Evolutionary conservation across 1,140 invertebrate genomes (phyloP).

Genomic region (Tetramorium simillimum): DNA sequence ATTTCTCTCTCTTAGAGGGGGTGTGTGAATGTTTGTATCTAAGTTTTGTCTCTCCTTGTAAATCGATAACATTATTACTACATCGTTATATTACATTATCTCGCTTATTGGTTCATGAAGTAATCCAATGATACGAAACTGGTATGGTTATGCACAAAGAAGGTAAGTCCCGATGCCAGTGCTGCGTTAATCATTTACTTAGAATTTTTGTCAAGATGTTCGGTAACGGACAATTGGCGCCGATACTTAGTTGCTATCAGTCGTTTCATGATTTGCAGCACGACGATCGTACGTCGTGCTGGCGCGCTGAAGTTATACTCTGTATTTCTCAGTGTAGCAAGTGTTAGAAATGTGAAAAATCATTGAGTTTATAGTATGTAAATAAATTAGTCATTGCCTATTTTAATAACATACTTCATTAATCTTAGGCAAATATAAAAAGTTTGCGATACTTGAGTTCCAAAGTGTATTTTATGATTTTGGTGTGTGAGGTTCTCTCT

Average conservation of each 20-base stretch:
- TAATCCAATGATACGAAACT: slow-evolving; percentile 70
- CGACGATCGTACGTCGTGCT: slow-evolving; percentile 46
- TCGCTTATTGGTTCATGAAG: slow-evolving; percentile 57
- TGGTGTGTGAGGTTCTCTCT: slow-evolving; percentile 54
- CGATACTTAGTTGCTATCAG: slow-evolving; percentile 84
- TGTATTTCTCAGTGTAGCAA: slow-evolving; percentile 70
- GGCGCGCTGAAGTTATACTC: slow-evolving; percentile 64
- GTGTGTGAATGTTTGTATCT: slow-evolving; percentile 56
- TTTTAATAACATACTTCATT: slow-evolving; percentile 76
- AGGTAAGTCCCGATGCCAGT: slow-evolving; percentile 81
- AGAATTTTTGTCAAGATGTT: slow-evolving; percentile 54
- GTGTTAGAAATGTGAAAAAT: slow-evolving; percentile 81
- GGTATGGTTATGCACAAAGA: slow-evolving; percentile 74
- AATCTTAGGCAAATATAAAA: slow-evolving; percentile 81
- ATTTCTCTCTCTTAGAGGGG: slow-evolving; percentile 8
- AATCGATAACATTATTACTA: slow-evolving; percentile 68
- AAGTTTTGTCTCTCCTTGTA: slow-evolving; percentile 66
- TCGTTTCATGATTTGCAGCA: slow-evolving; percentile 81
- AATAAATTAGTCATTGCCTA: slow-evolving; percentile 82
- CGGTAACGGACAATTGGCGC: slow-evolving; percentile 76
- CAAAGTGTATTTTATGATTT: slow-evolving; percentile 65
- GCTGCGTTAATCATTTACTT: slow-evolving; percentile 71
- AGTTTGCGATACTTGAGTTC: slow-evolving; percentile 72
- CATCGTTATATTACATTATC: slow-evolving; percentile 74
- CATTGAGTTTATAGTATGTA: slow-evolving; percentile 77